Base-by-base conservation (phyloP, 2,888 invertebrate species). In the Drosophila tripunctata region DNA sequence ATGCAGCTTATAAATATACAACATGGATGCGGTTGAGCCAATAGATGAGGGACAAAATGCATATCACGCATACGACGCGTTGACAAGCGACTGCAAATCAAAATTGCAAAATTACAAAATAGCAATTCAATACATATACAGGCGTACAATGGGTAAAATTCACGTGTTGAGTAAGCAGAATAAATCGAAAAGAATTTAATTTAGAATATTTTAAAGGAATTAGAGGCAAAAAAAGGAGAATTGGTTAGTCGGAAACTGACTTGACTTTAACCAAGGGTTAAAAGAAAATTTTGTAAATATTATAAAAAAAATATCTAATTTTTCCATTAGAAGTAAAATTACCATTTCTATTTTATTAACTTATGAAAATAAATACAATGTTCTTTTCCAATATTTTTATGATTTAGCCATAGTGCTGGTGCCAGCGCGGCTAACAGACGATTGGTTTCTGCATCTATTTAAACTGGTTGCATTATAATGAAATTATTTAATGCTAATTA, bases 401-500 rank as follows among this genome's bases (percentile, higher is more conserved):
- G 7, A 8, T 51, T 21, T 10, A 6, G 10, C 52, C 21, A 41
- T 40, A 4, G 45, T 8, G 3, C 8, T n/a, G 1, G 6, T 41
- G 17, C 14, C 10, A 10, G 3, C 10, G 7, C 27, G 45, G 40
- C 27, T 38, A 48, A 57, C 51, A 22, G 17, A 33, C 38, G 51
- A 21, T n/a, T 55, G 57, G 38, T 38, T 30, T 35, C 4, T 65
- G 63, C 63, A 75, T n/a, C n/a, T 71, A 67, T 67, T 75, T 75
- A 64, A 75, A 44, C 41, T 48, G 63, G 55, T 33, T 75, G 76
- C 68, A 67, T 69, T 74, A 82, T 82, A 82, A 71, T 64, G 66
- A 65, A 62, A 83, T 83, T 79, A 79, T 77, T 60, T 64, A 63
- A 76, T 76, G 71, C 86, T 79, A 79, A 83, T 83, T 86, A 74